Evolutionary conservation across 1,140 invertebrate genomes (phyloP), one percentile per base, ranked within the genome.

Genomic region (Stenopsyche tienmushanensis): DNA sequence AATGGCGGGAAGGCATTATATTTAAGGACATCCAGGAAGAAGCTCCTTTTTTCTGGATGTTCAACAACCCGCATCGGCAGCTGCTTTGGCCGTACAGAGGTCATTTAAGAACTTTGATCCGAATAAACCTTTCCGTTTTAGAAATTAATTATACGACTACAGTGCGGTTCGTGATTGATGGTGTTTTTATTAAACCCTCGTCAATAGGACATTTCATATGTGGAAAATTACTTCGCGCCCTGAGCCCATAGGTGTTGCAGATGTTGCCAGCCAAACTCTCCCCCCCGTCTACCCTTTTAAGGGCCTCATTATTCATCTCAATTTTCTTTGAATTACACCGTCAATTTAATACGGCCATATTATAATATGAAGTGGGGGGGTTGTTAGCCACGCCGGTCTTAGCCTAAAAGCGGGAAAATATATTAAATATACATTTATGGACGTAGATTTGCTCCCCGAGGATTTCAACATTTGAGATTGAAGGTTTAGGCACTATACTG

Each of bases 261-360:
- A 64, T 64, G 62, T 64, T 64, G 42, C 62, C 62, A 20, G 21
- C 21, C 3, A 21, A 34, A 42, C 52, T 64, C 52, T 5, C 20
- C n/a, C 47, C 20, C 44, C 34, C 50, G 49, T 47, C 18, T 39
- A 42, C 54, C 45, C 45, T 49, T 52, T 29, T 34, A 41, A 54
- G 49, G 49, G 62, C 50, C 50, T 54, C 62, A 64, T 64, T 64
- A 64, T 64, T 64, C 49, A 64, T 64, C 50, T 45, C 62, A 55
- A 64, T 54, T 62, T 50, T 49, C 59, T 62, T 15, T 39, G 49
- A 52, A 62, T 62, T 62, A 62, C 49, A 42, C 45, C 59, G 59
- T 60, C 58, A 60, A 47, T 60, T 60, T 60, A 49, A 44, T 29
- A 60, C 21, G 24, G 34, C 34, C 55, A 9, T 21, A 52, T 7